Base-by-base conservation (phyloP, 2,888 invertebrate species). In the Venusia cambrica region DNA sequence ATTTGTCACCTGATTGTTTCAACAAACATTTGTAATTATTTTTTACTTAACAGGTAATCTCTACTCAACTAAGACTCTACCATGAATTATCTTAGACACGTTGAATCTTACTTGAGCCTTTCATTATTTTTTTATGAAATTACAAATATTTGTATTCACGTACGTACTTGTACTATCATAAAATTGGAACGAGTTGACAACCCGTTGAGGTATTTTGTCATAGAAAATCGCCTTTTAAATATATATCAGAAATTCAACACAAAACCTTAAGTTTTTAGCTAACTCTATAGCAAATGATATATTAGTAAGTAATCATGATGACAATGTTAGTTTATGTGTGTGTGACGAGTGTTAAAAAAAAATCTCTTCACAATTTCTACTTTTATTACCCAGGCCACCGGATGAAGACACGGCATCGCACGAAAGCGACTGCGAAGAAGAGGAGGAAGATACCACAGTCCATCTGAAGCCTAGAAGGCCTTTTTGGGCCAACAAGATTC, bases 401-500 rank as follows among this genome's bases (percentile, higher is more conserved):
- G 93, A 92, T 57, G 92, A 93, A 62, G 93, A 93, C 59, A 87
- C 91, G 11, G 92, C 90, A 31, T 93, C 94, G 37, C 91, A 92
- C 49, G 94, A 93, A 55, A 94, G 93, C 68, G 92, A 90, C 65
- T 91, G 92, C 62, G 92, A 91, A 51, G 89, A 90, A 52, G 92
- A 90, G 38, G 93, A 92, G 49, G 93, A 92, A 52, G 93, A 93
- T 55, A 90, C 90, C 5, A 90, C 91, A 44, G 89, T 89, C 19
- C 90, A 93, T 67, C 84, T 93, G 45, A 94, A 94, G 66, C 94
- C 94, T 2, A 89, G 93, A 54, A 88, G 94, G 61, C 94, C 94
- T 30, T 93, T 94, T 68, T 96, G 96, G 96, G 92, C 93, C 39
- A 95, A 93, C 76, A 96, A 96, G 84, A 90, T 94, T 61, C 95